Base-by-base conservation (phyloP, 2,888 invertebrate species). In the Tachina lurida region DNA sequence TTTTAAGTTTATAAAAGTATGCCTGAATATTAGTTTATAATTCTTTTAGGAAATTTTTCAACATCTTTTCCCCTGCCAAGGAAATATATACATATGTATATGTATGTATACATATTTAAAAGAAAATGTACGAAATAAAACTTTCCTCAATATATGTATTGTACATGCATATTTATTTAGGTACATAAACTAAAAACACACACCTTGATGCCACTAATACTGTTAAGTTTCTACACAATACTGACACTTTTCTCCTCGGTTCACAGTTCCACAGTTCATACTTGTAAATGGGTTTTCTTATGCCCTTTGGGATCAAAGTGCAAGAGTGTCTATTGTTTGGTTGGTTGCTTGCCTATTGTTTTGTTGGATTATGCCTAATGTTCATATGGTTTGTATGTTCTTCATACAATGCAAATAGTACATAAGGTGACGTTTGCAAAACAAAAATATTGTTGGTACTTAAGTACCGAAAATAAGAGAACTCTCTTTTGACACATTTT, bases 251-350 rank as follows among this genome's bases (percentile, higher is more conserved):
- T 47, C 68, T 49, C 15, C 39, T 47, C 52, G 10, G 39, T 65
- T 47, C 12, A n/a, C n/a, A n/a, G n/a, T n/a, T 54, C 15, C 58
- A 67, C 71, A 84, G 60, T 67, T 71, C 62, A 62, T 54, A 67
- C 60, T 67, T 83, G 71, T 65, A 65, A 85, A 74, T 78, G 52
- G 70, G 58, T 17, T 75, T 76, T 78, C 47, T 71, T 10, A 80
- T 86, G 86, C 76, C 83, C 76, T 77, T 47, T 52, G 86, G 86
- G 79, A 83, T 68, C 79, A 80, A 54, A 79, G 62, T 43, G 63
- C 77, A 82, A 65, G 74, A 85, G 68, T 71, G 31, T 68, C 54
- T 70, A 45, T 71, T 56, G 63, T 77, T 58, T 49, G 43, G 60
- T 54, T 22, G 47, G 70, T 54, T 56, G 47, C 39, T 45, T 73